Base-by-base conservation (phyloP, 1,140 invertebrate genomes). In the Drosophila tropicalis region DNA sequence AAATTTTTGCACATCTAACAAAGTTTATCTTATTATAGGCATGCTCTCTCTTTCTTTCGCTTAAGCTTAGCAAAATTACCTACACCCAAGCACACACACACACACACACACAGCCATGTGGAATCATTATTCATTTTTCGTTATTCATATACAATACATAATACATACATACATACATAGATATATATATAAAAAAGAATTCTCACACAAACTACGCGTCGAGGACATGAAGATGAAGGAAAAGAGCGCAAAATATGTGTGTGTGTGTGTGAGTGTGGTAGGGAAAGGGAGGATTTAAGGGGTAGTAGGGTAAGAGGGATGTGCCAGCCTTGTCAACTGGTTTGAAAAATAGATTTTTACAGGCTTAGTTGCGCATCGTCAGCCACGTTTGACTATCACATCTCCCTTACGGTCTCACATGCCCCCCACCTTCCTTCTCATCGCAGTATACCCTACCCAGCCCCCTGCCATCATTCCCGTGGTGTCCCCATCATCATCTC, bases 271-370 rank as follows among this genome's bases (percentile, higher is more conserved):
- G 22, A 4, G 22, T 25, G 22, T 25, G 22, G 22, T 25, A 4
- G 22, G 22, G 12, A 5, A 39, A 12, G 12, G 36, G 12, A 12
- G 12, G 10, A 29, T 29, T 29, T 29, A 29, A 29, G 29, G 29
- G 29, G 29, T 29, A 29, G 5, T 5, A 29, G 29, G 36, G 36
- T 5, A 51, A 62, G 6, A 58, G 57, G 71, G n/a, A 76, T 76
- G 54, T 65, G 40, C 34, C 25, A 25, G 17, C 83, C 84, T 87
- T 87, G 83, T 87, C 84, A 89, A 87, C 83, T 83, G 84, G 83
- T 80, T 87, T 87, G 84, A 87, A 89, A 87, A 87, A 87, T 87
- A 87, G 80, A 87, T 87, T 87, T 87, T 86, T 89, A 87, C 83
- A 84, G 83, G 82, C 82, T 86, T 86, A 86, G 82, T 87, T 86